A percentile compares a stretch with the other conserved stretches of the same genome.
Conservation (phyloP, 2,888 invertebrate genomes). For the Coleophora flavipennella region DNA sequence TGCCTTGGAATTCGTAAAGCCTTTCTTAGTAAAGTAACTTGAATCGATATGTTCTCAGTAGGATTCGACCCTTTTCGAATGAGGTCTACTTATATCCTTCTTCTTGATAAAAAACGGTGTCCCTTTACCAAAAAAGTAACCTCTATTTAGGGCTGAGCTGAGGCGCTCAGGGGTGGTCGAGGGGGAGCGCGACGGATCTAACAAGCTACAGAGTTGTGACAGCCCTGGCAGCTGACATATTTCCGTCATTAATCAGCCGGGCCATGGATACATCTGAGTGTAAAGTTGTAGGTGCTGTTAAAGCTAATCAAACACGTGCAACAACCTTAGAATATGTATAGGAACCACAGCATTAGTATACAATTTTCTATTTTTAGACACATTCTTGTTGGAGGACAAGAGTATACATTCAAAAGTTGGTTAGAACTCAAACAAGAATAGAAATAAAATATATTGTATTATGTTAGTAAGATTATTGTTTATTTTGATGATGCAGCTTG, state of each 20-base stretch:
- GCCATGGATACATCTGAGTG: conserved; percentile 49
- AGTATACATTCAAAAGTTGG: conserved; percentile 1
- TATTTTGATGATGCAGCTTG: conserved; percentile 10
- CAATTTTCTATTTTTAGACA: conserved; percentile 10
- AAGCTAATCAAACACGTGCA: conserved; percentile 21
- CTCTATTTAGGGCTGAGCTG: conserved; percentile 54
- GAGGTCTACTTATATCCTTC: conserved; percentile 21
- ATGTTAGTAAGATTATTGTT: conserved; percentile 5
- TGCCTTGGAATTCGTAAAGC: conserved; percentile 1
- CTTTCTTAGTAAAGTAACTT: too few species aligned
- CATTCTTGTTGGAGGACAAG: conserved; percentile 7
- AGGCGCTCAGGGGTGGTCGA: conserved; percentile 29
- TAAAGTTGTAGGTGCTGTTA: conserved; percentile 32
- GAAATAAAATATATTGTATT: conserved; percentile 5
- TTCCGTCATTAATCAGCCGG: conserved; percentile 61
- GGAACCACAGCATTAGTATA: conserved; percentile 3
- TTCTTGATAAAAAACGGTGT: conserved; percentile 43
- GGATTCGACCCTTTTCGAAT: too few species aligned
- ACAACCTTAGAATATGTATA: background rate
- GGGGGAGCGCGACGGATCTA: conserved; percentile 54
- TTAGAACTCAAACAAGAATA: conserved; percentile 1
- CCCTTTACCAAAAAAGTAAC: conserved; percentile 50
- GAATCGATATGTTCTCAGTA: too few species aligned
- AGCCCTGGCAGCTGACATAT: conserved; percentile 67
- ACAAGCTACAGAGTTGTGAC: conserved; percentile 66